These are phyloP conservation scores for Nephrocerus scutellatus DNA, from an alignment of 2,888 invertebrate genomes.

Conservation along the genomic window DNA sequence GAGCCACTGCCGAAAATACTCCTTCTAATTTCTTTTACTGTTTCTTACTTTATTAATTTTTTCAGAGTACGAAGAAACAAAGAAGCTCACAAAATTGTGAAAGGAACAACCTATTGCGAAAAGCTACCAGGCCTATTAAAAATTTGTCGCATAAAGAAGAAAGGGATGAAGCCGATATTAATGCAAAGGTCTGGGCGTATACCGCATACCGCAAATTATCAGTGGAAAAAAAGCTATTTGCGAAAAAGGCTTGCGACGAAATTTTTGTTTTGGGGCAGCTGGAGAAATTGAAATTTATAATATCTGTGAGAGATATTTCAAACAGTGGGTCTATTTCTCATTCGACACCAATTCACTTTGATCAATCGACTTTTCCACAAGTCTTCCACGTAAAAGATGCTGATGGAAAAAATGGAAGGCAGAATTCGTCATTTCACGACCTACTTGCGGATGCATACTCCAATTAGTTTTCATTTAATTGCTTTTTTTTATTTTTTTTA, in stretches of 20 bases:
- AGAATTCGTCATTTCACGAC: constrained; percentile 7
- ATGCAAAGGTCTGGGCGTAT: constrained; percentile 6
- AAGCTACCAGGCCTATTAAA: constrained; percentile 8
- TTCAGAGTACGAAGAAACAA: constrained; percentile 5
- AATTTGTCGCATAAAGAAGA: constrained; percentile 6
- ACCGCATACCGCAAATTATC: constrained; percentile 9
- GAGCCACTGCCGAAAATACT: no score
- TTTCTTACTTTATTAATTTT: constrained; percentile 4
- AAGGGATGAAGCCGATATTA: constrained; percentile 13
- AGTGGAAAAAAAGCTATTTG: constrained; percentile 9
- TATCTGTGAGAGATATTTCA: constrained; percentile 4
- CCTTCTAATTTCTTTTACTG: constrained; percentile 3
- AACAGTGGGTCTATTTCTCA: constrained; percentile 3
- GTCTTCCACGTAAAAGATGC: constrained; percentile 4
- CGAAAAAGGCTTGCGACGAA: constrained; percentile 16
- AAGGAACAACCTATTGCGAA: constrained; percentile 8
- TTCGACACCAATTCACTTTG: no score
- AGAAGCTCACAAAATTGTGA: constrained; percentile 3
- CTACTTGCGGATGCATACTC: constrained; percentile 7
- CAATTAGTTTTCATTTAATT: constrained; percentile 5
- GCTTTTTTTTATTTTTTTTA: constrained; percentile 4
- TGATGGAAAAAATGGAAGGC: constrained; percentile 4
- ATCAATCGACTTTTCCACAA: constrained; percentile 3
- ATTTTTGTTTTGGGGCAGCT: constrained; percentile 15
- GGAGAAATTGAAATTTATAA: constrained; percentile 5